Percentiles rank a stretch among this genome's conserved stretches.
phyloP scores from a whole-genome alignment of 1,140 invertebrate species.

The Drusus annulatus region DNA sequence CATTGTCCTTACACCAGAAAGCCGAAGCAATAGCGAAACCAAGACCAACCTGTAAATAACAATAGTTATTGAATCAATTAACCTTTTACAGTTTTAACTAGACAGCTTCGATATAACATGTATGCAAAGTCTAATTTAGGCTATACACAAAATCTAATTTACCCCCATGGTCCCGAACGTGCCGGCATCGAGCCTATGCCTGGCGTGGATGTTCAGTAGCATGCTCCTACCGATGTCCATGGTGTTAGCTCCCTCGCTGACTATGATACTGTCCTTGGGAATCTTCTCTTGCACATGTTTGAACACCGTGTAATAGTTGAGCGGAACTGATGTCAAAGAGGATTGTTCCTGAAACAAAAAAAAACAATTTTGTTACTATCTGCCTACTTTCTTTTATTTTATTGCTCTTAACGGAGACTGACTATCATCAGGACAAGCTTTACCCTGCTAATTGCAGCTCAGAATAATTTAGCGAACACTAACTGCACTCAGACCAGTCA shows the following conservation, averaged over 20 bases:
- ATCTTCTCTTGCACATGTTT: slow-evolving; percentile 82
- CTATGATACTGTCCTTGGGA: slow-evolving; percentile 89
- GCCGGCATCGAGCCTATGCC: slow-evolving; percentile 91
- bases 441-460: too few species aligned
- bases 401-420: too few species aligned
- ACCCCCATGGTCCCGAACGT: slow-evolving; percentile 98
- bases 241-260: slow-evolving; percentile 98
- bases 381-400: not conserved
- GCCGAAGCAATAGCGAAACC: slow-evolving; percentile 96
- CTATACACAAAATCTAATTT: slow-evolving; percentile 14
- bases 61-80: not conserved
- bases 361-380: not conserved
- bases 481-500: too few species aligned
- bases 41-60: slow-evolving; percentile 78
- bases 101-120: too few species aligned
- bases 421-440: too few species aligned
- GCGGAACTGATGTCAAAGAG: slow-evolving; percentile 73
- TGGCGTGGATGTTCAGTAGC: slow-evolving; percentile 84
- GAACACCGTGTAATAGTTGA: slow-evolving; percentile 96
- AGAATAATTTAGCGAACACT: too few species aligned
- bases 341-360: slow-evolving; percentile 55
- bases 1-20: slow-evolving; percentile 87
- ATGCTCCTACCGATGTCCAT: slow-evolving; percentile 97
- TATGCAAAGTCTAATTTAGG: not conserved
- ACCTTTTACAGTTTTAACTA: too few species aligned